Base-by-base conservation (phyloP, 2,113 vertebrate genomes). In the Ciconia maguari region DNA sequence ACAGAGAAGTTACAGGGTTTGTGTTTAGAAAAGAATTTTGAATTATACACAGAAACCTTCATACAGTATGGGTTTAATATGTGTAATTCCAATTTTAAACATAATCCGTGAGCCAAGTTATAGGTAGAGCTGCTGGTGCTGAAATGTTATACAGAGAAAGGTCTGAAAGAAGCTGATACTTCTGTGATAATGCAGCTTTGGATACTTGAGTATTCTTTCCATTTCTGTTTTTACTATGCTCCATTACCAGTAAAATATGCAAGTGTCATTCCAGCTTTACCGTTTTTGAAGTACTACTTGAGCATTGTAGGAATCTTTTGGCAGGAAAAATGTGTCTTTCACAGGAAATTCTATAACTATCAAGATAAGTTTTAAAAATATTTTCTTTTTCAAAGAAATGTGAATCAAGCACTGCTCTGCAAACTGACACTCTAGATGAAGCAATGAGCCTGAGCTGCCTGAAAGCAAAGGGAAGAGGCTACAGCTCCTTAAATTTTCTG, bases 351-450 rank as follows among this genome's bases (percentile, higher is more conserved):
- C 94, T 97, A 27, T 83, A 66, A 77, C 78, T 93, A 95, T 95
- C 90, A 86, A 97, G 96, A 96, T 97, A 97, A 97, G 84, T 94
- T 94, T 94, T 27, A 22, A 81, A 94, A 96, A 94, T 92, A 85
- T 91, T 95, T 95, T 93, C 68, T 44, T 96, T 93, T 69, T 91
- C 54, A 46, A 55, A 64, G 79, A 93, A 95, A 82, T 89, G 85
- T 77, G 89, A 90, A 83, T 83, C 62, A 58, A 93, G 71, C 58
- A 16, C 19, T 68, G 78, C 66, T 54, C 62, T 94, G 93, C 79
- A 95, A 95, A 52, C 87, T 48, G 70, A 93, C 87, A 90, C 95
- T 80, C 21, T 4, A 21, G 88, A 80, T 84, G 91, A 91, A 94
- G 95, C 94, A 94, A 95, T 0, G 83, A 89, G 62, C 52, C 77